phyloP scores from a whole-genome alignment of 2,113 vertebrate species.

The Tenebrosternarchus preto region DNA sequence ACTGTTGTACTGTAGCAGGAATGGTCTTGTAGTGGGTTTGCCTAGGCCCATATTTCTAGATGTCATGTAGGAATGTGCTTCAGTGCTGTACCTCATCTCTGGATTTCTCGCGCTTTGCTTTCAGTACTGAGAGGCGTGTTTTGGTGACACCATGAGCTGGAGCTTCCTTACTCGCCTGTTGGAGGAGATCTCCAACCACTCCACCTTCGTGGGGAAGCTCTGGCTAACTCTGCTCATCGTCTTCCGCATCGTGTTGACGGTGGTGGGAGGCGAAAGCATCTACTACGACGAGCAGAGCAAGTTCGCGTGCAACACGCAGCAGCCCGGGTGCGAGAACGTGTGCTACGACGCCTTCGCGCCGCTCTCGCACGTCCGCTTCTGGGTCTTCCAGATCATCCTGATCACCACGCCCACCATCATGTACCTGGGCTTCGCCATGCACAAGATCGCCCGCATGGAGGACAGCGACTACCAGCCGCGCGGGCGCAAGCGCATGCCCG shows the following conservation, averaged over 20 bases:
- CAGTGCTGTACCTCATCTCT: neutral
- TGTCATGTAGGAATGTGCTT: neutral
- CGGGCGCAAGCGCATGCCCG: constrained; percentile 68
- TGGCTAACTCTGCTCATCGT: constrained; percentile 88
- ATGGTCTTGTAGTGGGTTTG: too few species aligned
- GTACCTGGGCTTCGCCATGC: constrained; percentile 90
- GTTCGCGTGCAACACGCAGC: constrained; percentile 87
- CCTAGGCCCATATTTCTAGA: too few species aligned
- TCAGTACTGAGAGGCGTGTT: constrained; percentile 59
- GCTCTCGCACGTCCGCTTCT: constrained; percentile 88
- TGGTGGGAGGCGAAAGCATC: constrained; percentile 88
- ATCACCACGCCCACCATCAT: constrained; percentile 86
- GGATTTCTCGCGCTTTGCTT: neutral
- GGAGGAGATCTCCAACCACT: constrained; percentile 93
- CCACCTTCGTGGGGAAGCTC: constrained; percentile 90
- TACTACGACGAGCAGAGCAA: constrained; percentile 95
- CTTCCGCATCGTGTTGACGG: constrained; percentile 88
- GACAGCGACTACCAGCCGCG: constrained; percentile 66
- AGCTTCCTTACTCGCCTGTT: constrained; percentile 88
- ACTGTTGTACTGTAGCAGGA: too few species aligned
- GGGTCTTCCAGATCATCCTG: constrained; percentile 91
- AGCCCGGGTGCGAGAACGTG: constrained; percentile 90
- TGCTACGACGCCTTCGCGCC: constrained; percentile 89
- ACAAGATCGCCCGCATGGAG: constrained; percentile 82
- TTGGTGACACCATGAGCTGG: constrained; percentile 85